phyloP scores from a whole-genome alignment of 2,797 vertebrate genomes.

The Arremon brunneinucha region DNA sequence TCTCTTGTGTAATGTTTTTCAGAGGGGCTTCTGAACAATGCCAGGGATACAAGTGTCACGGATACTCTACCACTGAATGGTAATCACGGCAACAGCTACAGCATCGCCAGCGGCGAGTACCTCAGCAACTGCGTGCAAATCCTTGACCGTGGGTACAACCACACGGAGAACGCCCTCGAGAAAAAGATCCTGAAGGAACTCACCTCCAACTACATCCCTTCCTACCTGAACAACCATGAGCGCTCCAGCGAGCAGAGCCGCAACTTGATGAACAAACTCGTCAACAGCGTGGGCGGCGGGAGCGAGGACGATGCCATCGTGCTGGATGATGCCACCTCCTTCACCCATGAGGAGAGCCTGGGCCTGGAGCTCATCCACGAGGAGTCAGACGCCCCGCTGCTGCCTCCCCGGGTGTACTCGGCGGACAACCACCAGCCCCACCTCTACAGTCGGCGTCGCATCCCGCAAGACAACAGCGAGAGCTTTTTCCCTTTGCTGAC shows the following conservation, averaged over 20 bases:
- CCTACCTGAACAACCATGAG: conserved; percentile 97
- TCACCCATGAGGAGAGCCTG: conserved; percentile 88
- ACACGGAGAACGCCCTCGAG: conserved; percentile 94
- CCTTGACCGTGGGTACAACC: conserved; percentile 93
- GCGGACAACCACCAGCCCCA: conserved; percentile 84
- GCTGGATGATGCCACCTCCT: conserved; percentile 82
- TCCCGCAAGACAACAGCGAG: conserved; percentile 95
- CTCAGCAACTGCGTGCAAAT: conserved; percentile 99
- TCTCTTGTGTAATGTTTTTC: conserved; percentile 85
- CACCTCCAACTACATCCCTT: conserved; percentile 96
- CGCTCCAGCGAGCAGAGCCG: conserved; percentile 89
- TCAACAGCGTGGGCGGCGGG: conserved; percentile 88
- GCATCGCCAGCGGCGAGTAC: conserved; percentile 93
- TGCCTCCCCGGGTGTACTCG: conserved; percentile 84
- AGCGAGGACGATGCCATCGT: conserved; percentile 85
- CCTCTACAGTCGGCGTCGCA: conserved; percentile 84
- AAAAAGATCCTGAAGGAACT: conserved; percentile 99
- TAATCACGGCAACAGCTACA: conserved; percentile 99
- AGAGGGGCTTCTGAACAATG: conserved; percentile 99
- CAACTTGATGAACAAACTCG: conserved; percentile 96
- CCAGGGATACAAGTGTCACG: conserved; percentile 99
- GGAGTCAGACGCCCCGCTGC: conserved; percentile 88
- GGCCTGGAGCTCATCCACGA: conserved; percentile 93
- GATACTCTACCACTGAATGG: conserved; percentile 99
- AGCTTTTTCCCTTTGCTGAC: conserved; percentile 95